Evolutionary conservation across 2,888 invertebrate species (phyloP).

Genomic region (Mactromeris polynyma): DNA sequence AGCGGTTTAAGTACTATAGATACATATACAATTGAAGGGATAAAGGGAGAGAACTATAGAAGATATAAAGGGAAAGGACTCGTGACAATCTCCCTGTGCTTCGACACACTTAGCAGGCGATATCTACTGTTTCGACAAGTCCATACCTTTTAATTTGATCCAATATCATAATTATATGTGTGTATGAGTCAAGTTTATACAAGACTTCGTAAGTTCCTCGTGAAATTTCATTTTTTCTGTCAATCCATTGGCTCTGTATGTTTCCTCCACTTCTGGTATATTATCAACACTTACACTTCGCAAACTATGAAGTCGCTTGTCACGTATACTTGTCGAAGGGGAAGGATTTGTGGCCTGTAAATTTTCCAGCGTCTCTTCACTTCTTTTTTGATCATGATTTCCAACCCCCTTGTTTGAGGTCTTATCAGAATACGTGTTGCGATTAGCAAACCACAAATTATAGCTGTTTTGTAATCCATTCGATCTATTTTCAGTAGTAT

Average conservation of each 20-base stretch:
- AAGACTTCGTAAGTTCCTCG: not conserved
- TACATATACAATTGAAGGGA: too few species aligned
- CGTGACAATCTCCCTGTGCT: too few species aligned
- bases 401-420: not conserved
- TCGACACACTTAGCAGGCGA: too few species aligned
- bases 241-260: not conserved
- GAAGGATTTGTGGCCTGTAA: not conserved
- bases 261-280: slow-evolving; percentile 32
- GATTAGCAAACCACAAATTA: slow-evolving; percentile 49
- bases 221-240: not conserved
- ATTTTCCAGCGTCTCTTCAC: not conserved
- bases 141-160: too few species aligned
- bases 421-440: not conserved
- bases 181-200: not conserved
- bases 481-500: slow-evolving; percentile 31
- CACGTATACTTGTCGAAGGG: not conserved
- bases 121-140: too few species aligned
- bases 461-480: slow-evolving; percentile 50
- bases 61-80: too few species aligned
- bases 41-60: too few species aligned
- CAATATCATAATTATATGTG: too few species aligned
- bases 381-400: not conserved
- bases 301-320: slow-evolving; percentile 42
- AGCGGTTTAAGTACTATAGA: too few species aligned
- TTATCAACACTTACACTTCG: slow-evolving; percentile 59